Evolutionary conservation across 2,113 vertebrate species (phyloP).

Genomic region (Elgaria multicarinata): DNA sequence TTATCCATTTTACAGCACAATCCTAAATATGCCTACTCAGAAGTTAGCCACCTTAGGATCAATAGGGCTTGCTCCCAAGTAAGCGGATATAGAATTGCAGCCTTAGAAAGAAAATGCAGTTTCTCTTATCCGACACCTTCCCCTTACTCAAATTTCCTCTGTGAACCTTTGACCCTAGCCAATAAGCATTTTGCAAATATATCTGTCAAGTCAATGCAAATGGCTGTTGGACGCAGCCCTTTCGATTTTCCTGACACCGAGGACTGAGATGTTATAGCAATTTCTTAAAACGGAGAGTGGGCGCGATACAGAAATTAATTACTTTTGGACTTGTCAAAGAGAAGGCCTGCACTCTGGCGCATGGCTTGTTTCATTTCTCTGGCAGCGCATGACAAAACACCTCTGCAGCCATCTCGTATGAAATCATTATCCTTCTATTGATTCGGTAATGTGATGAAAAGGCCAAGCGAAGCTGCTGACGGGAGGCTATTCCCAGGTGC

Average conservation of each 20-base stretch:
- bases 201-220: not conserved
- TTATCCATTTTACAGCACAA: not conserved
- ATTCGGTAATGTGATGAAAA: conserved; percentile 10
- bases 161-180: not conserved
- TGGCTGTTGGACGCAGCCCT: not conserved
- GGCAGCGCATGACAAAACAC: conserved; percentile 5
- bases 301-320: conserved; percentile 6
- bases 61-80: no score
- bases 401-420: conserved; percentile 1
- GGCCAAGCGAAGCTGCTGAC: not conserved
- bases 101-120: not conserved
- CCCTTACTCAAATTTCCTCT: not conserved
- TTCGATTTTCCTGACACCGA: not conserved
- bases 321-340: conserved; percentile 3
- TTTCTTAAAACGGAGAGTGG: conserved; percentile 10
- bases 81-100: not conserved
- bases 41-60: no score
- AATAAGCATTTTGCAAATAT: conserved; percentile 7
- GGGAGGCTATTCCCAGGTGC: not conserved
- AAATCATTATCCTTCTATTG: conserved; percentile 14
- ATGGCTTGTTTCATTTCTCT: conserved; percentile 9
- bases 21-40: no score
- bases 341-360: not conserved
- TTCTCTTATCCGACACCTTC: not conserved
- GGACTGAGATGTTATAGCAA: not conserved